Percentiles rank a stretch among this genome's conserved stretches.
These are phyloP conservation scores for Congeria kusceri DNA, from an alignment of 2,888 invertebrate species.

Conservation along the genomic window DNA sequence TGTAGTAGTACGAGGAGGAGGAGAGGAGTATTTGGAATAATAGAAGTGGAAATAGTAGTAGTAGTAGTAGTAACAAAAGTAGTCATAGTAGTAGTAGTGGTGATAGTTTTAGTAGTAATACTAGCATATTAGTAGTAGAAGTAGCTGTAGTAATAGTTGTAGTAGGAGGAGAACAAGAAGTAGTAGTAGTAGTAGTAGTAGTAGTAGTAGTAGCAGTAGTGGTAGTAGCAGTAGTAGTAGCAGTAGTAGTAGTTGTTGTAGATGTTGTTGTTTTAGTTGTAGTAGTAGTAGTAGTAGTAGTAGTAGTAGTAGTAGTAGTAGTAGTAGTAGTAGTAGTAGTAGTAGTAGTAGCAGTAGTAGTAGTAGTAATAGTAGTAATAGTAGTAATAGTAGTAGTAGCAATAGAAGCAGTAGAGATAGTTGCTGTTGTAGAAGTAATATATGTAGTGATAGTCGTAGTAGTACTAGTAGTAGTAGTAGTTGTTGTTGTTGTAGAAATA, in stretches of 20 bases:
- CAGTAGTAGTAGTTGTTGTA: neutral
- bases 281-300: too few species aligned
- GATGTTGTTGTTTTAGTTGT: neutral
- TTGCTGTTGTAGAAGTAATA: slow-evolving; percentile 5
- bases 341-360: neutral
- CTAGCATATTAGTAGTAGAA: slow-evolving; percentile 8
- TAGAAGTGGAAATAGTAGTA: neutral
- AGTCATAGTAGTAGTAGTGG: slow-evolving; percentile 7
- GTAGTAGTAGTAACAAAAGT: slow-evolving; percentile 5
- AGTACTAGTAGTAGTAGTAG: too few species aligned
- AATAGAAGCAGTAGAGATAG: neutral
- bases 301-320: slow-evolving; percentile 3
- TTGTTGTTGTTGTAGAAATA: too few species aligned
- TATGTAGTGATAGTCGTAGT: neutral
- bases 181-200: slow-evolving; percentile 11
- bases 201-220: slow-evolving; percentile 17
- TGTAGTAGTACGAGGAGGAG: too few species aligned
- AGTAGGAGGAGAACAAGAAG: neutral
- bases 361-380: neutral
- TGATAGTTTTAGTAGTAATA: slow-evolving; percentile 5
- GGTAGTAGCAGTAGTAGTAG: slow-evolving; percentile 5
- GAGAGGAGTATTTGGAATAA: neutral
- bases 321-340: slow-evolving; percentile 4
- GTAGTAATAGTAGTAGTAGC: neutral
- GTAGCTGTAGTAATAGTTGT: neutral